phyloP scores from a whole-genome alignment of 2,113 vertebrate species.

The Bagarius yarrelli region DNA sequence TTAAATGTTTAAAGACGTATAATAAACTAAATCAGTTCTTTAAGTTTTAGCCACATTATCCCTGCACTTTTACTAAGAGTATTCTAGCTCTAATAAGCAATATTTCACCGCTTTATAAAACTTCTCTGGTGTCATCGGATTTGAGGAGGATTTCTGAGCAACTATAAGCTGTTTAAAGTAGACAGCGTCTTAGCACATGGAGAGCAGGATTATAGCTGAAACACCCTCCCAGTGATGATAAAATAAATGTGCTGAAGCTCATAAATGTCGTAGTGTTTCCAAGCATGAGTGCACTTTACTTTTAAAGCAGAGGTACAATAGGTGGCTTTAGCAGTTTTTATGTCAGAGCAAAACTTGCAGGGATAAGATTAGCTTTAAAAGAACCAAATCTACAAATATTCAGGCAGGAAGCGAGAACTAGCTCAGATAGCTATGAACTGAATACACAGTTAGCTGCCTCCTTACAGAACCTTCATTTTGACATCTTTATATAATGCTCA shows the following conservation, averaged over 20 bases:
- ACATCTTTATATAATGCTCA: too few species aligned
- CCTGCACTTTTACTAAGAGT: slow-evolving; percentile 26
- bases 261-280: slow-evolving; percentile 47
- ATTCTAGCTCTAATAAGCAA: slow-evolving; percentile 35
- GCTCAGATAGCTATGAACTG: neutral
- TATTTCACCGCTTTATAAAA: slow-evolving; percentile 39
- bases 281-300: slow-evolving; percentile 35
- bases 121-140: slow-evolving; percentile 24
- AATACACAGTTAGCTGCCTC: neutral
- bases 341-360: slow-evolving; percentile 27
- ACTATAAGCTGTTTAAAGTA: slow-evolving; percentile 42
- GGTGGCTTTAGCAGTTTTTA: slow-evolving; percentile 34
- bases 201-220: slow-evolving; percentile 45
- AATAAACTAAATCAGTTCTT: neutral
- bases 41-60: neutral
- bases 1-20: neutral
- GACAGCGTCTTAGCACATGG: slow-evolving; percentile 44
- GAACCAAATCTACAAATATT: slow-evolving; percentile 15
- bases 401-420: neutral
- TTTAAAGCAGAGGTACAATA: slow-evolving; percentile 23
- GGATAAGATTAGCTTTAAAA: slow-evolving; percentile 35
- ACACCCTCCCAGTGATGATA: slow-evolving; percentile 40
- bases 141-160: slow-evolving; percentile 40
- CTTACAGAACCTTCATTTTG: neutral
- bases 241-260: slow-evolving; percentile 42